Evolutionary conservation across 2,888 invertebrate species (phyloP).

Genomic region (Phania funesta): DNA sequence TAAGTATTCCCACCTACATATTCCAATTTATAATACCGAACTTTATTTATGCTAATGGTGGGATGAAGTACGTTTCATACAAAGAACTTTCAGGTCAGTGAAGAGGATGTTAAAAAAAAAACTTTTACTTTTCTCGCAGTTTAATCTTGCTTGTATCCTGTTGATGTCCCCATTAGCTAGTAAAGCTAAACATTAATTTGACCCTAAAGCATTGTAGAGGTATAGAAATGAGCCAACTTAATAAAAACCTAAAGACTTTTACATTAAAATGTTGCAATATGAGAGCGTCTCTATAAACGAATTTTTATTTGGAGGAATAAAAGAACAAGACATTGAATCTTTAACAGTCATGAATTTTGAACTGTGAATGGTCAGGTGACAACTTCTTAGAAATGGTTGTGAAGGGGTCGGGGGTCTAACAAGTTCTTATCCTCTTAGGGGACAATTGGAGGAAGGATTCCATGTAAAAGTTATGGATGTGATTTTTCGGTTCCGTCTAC

Average conservation of each 20-base stretch:
- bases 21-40: slow-evolving; percentile 70
- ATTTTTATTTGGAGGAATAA: slow-evolving; percentile 21
- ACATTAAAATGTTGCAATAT: slow-evolving; percentile 5
- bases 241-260: slow-evolving; percentile 58
- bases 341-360: too few species aligned
- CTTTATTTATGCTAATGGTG: slow-evolving; percentile 76
- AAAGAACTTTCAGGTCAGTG: neutral
- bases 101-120: slow-evolving; percentile 23
- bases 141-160: neutral
- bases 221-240: slow-evolving; percentile 69
- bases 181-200: slow-evolving; percentile 70
- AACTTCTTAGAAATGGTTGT: too few species aligned
- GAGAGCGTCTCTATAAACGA: neutral
- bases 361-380: too few species aligned
- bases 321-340: too few species aligned
- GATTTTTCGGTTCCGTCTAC: too few species aligned
- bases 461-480: too few species aligned
- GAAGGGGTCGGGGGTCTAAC: too few species aligned
- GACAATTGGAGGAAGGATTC: too few species aligned
- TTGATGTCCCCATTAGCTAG: slow-evolving; percentile 51
- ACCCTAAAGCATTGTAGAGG: slow-evolving; percentile 76
- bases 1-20: too few species aligned
- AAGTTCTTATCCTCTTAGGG: too few species aligned
- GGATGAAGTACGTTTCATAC: slow-evolving; percentile 9
- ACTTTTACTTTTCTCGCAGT: slow-evolving; percentile 25